phyloP scores from a whole-genome alignment of 2,113 vertebrate species.

The Heptranchias perlo region DNA sequence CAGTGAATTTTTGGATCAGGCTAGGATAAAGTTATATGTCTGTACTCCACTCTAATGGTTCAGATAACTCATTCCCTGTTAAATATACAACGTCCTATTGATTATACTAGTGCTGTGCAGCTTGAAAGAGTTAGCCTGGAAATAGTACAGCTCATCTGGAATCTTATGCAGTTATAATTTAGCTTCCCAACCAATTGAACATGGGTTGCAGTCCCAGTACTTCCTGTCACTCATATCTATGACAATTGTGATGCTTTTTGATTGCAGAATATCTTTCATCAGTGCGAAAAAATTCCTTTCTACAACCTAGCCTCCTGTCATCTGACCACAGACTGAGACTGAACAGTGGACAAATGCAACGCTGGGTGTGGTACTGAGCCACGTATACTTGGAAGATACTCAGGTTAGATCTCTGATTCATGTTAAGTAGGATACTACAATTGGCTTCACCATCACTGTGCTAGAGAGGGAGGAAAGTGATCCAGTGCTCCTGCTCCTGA shows the following conservation, averaged over 20 bases:
- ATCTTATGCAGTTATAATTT: no score
- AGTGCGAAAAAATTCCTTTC: no score
- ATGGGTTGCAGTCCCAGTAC: no score
- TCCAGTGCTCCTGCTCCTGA: no score
- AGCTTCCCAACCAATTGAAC: no score
- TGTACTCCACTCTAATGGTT: background rate
- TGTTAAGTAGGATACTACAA: background rate
- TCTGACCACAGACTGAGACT: background rate
- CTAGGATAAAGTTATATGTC: background rate
- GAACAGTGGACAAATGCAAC: background rate
- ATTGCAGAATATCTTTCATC: no score
- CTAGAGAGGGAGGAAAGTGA: background rate
- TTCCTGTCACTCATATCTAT: no score
- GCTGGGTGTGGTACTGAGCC: background rate
- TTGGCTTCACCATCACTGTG: background rate
- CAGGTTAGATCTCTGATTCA: background rate
- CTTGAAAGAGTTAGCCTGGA: background rate
- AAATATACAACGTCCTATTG: background rate
- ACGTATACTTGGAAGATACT: background rate
- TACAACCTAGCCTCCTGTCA: background rate
- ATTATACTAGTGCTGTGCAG: background rate
- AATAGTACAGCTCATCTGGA: background rate
- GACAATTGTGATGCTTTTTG: no score
- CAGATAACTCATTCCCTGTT: background rate
- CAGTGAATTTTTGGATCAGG: background rate